These are phyloP conservation scores for Acleris sparsana DNA, from an alignment of 2,888 invertebrate species.

Conservation along the genomic window DNA sequence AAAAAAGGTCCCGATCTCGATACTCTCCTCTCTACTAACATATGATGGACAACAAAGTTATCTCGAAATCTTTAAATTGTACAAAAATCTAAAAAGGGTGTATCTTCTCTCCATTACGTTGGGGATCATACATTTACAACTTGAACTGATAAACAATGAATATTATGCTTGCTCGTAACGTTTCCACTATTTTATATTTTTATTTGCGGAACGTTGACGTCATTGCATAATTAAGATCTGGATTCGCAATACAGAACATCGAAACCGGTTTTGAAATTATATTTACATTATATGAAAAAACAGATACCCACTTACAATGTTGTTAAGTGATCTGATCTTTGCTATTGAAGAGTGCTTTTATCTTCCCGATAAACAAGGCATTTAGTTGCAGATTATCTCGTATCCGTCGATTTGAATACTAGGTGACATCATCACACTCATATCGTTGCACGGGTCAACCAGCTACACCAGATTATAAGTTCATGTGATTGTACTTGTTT, in stretches of 20 bases:
- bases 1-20: no score
- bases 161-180: no score
- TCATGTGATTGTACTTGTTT: constrained; percentile 52
- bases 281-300: constrained; percentile 5
- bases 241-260: constrained; percentile 4
- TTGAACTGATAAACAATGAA: no score
- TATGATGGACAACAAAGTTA: no score
- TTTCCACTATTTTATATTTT: constrained; percentile 5
- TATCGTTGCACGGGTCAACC: constrained; percentile 43
- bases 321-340: not conserved
- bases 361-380: constrained; percentile 4
- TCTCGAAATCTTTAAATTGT: no score
- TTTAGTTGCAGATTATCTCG: constrained; percentile 8
- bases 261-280: constrained; percentile 25
- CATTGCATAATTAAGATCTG: constrained; percentile 25
- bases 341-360: not conserved
- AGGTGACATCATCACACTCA: constrained; percentile 46
- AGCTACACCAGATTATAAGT: constrained; percentile 44
- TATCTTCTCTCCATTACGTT: no score
- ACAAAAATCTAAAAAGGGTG: no score
- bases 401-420: constrained; percentile 38
- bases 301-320: not conserved
- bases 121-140: no score
- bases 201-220: constrained; percentile 23
- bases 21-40: no score